Conservation (phyloP, 2,888 invertebrate genomes). For the Allygus modestus region DNA sequence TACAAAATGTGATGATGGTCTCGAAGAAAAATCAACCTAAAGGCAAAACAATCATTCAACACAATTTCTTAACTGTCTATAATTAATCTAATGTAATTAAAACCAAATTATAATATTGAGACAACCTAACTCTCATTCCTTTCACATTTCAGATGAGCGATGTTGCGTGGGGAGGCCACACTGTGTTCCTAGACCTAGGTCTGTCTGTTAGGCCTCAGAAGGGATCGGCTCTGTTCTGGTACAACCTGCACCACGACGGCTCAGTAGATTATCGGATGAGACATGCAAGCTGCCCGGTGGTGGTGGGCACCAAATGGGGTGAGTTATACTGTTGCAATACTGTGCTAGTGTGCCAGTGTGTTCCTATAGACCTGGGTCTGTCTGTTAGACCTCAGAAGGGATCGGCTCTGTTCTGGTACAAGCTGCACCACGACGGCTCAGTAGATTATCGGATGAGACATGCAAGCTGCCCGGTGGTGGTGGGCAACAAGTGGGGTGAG, state of each 20-base stretch:
- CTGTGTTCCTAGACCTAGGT: slow-evolving; percentile 79
- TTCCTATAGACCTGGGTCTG: slow-evolving; percentile 78
- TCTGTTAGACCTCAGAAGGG: slow-evolving; percentile 78
- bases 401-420: slow-evolving; percentile 80
- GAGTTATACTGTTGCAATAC: no score
- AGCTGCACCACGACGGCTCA: slow-evolving; percentile 77
- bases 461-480: slow-evolving; percentile 79
- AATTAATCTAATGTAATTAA: no score
- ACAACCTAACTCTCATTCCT: no score
- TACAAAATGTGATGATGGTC: no score
- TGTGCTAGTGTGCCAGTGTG: no score
- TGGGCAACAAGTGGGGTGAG: slow-evolving; percentile 73
- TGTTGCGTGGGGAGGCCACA: slow-evolving; percentile 80
- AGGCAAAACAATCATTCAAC: no score
- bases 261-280: slow-evolving; percentile 78
- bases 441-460: slow-evolving; percentile 78
- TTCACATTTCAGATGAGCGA: slow-evolving; percentile 76
- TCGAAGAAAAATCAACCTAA: no score
- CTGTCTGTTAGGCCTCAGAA: slow-evolving; percentile 77
- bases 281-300: slow-evolving; percentile 80
- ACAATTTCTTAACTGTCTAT: no score
- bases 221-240: slow-evolving; percentile 80
- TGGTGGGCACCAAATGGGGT: slow-evolving; percentile 74
- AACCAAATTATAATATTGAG: no score
- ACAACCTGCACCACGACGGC: slow-evolving; percentile 77